Base-by-base conservation (phyloP, 2,797 vertebrate genomes). In the Anguilla obscura region DNA sequence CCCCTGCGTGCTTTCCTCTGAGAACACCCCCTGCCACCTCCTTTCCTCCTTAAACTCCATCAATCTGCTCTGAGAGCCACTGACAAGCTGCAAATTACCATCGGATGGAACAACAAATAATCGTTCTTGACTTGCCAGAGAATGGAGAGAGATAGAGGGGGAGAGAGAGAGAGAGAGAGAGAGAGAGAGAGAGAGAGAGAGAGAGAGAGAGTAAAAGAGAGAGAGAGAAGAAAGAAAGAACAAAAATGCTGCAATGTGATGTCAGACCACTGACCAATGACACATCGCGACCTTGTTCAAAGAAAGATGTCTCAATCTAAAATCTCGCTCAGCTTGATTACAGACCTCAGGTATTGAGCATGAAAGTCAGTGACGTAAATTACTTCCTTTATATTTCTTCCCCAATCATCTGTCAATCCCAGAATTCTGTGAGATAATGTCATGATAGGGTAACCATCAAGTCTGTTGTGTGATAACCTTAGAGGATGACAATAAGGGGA, bases 1-100 rank as follows among this genome's bases (percentile, higher is more conserved):
- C 79, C 40, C 24, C 40, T 6, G 14, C 76, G 21, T 48, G 76
- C 76, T 8, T 21, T 24, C 76, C 79, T 82, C 79, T 10, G 45
- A 82, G 79, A n/a, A n/a, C 21, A n/a, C 40, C 40, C 40, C 21
- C 79, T 24, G 76, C 45, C 45, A n/a, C 79, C n/a, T 21, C 1
- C 79, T n/a, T 45, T 50, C 79, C 21, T 2, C 45, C 9, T n/a
- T n/a, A 24, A 82, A 82, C 40, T n/a, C 40, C 79, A 48, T 50
- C 79, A 82, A 27, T 50, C 79, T 82, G 79, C 45, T 1, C 2
- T n/a, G 12, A 79, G 74, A 40, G 24, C 40, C 50, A 0, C 79
- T 50, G 79, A 82, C 79, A 82, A 27, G 18, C 79, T 82, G 79
- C 45, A 82, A 82, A 82, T 82, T n/a, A 82, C 18, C 24, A 45